Base-by-base conservation (phyloP, 1,140 invertebrate genomes). In the Antheraea pernyi region DNA sequence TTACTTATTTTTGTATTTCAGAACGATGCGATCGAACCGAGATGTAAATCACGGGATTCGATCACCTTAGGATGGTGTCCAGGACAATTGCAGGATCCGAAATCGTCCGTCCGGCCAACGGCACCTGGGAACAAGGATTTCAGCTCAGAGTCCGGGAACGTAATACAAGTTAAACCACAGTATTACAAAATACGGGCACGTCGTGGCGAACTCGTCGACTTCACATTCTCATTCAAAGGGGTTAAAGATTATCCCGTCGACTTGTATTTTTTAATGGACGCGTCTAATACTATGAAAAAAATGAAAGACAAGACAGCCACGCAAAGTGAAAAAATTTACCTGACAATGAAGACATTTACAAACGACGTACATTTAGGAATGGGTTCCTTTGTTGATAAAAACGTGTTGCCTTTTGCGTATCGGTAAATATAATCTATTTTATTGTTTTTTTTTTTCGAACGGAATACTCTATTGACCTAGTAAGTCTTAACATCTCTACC, bases 381-480 rank as follows among this genome's bases (percentile, higher is more conserved):
- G 83, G 97, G 97, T 7, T 97, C 96, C 68, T 98, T 98, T 93
- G 95, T 98, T 0, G 97, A 98, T 79, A 98, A 98, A 92, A 95
- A 96, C 37, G 93, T 95, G 0, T 94, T 97, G 89, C 97, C 97
- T 0, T 98, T 95, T 91, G 95, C 96, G 9, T 6, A 16, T 1
- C 11, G 16, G 46, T 53, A 53, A 42, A 11, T 42, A 42, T 10
- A 1, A 10, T 42, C n/a, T n/a, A n/a, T n/a, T n/a, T n/a, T n/a
- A n/a, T 48, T 48, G 11, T 48, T 48, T 13, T 48, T 11, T n/a
- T n/a, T n/a, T n/a, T n/a, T n/a, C n/a, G n/a, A n/a, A n/a, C n/a
- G n/a, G n/a, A n/a, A n/a, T n/a, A n/a, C n/a, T n/a, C n/a, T n/a
- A n/a, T n/a, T n/a, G n/a, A n/a, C n/a, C n/a, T n/a, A n/a, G n/a